A percentile compares a stretch with the other conserved stretches of the same genome.
These are phyloP conservation scores for Agapetus fuscipes DNA, from an alignment of 2,888 invertebrate species.

Conservation along the genomic window DNA sequence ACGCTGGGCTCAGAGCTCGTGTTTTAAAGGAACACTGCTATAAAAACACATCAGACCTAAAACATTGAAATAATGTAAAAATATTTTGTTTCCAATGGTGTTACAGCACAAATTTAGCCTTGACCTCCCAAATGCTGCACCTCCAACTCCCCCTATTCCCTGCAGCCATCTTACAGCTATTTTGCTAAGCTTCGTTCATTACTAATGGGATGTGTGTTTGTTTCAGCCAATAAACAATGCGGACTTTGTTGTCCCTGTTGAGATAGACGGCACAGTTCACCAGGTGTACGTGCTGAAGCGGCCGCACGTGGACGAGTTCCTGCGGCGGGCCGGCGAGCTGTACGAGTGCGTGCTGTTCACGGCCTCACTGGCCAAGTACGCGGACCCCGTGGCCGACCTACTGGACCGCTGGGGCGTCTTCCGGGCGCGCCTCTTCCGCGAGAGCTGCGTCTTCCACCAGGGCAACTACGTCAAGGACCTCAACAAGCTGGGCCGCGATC, in stretches of 20 bases:
- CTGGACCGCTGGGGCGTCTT: slow-evolving; percentile 96
- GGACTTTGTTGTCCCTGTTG: slow-evolving; percentile 99
- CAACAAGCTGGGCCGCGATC: slow-evolving; percentile 91
- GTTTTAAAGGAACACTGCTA: too few relatives aligned
- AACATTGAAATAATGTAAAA: too few relatives aligned
- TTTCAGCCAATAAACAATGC: slow-evolving; percentile 97
- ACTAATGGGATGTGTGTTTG: not conserved
- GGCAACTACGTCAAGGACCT: slow-evolving; percentile 99
- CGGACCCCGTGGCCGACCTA: slow-evolving; percentile 98
- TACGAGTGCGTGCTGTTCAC: slow-evolving; percentile 99
- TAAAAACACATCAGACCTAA: too few relatives aligned
- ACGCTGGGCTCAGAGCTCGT: too few relatives aligned
- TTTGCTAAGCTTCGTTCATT: too few relatives aligned
- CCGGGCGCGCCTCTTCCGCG: slow-evolving; percentile 92
- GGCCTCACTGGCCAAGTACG: slow-evolving; percentile 98
- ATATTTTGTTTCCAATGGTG: too few relatives aligned
- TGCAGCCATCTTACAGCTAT: too few relatives aligned
- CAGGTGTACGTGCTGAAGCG: slow-evolving; percentile 98
- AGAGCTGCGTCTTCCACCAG: slow-evolving; percentile 99
- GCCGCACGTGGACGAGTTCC: slow-evolving; percentile 98
- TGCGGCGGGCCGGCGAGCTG: slow-evolving; percentile 94
- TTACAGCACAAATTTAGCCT: too few relatives aligned
- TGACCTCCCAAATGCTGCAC: too few relatives aligned
- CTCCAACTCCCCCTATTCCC: too few relatives aligned
- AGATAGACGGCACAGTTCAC: slow-evolving; percentile 98